Conservation (phyloP, 2,888 invertebrate genomes). For the Polylopha cassiicola region DNA sequence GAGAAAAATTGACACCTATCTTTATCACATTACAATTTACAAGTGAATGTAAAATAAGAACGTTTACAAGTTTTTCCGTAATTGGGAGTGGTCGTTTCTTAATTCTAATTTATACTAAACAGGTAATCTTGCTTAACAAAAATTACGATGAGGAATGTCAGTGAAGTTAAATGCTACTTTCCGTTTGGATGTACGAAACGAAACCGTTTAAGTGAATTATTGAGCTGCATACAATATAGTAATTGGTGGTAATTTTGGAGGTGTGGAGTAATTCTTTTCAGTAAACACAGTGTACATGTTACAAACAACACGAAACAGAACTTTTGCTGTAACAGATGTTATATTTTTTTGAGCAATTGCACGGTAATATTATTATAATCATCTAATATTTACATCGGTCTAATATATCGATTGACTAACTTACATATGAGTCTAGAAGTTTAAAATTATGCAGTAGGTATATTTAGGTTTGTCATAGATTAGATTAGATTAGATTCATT, state of each 20-base stretch:
- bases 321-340: conserved; percentile 11
- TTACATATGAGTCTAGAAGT: no score
- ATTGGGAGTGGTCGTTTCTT: no score
- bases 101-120: no score
- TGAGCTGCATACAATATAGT: conserved; percentile 10
- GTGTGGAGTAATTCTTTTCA: conserved; percentile 12
- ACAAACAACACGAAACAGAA: conserved; percentile 11
- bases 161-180: conserved; percentile 4
- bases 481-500: no score
- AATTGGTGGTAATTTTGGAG: conserved; percentile 16
- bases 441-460: no score
- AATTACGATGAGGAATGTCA: conserved; percentile 1
- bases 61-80: no score
- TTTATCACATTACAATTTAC: neutral
- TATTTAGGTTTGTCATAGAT: no score
- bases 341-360: conserved; percentile 5
- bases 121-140: no score
- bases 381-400: no score
- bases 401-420: no score
- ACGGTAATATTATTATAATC: no score
- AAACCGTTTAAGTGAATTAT: conserved; percentile 10
- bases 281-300: conserved; percentile 4
- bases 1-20: neutral
- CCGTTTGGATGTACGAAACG: conserved; percentile 2
- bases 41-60: no score